Evolutionary conservation across 2,888 invertebrate species (phyloP).

Genomic region (Hermaeophaga mercurialis): DNA sequence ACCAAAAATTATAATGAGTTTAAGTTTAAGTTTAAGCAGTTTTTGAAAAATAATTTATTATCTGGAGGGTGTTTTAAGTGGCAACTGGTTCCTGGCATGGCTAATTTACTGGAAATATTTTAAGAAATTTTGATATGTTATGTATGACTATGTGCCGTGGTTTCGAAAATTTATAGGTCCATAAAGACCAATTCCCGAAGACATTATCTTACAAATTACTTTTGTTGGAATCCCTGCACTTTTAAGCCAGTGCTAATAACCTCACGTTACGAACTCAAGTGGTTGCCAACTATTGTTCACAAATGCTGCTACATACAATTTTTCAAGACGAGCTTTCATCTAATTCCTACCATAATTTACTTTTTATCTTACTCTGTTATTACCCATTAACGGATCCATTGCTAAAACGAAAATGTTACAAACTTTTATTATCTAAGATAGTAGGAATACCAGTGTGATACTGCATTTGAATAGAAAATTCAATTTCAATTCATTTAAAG

Average conservation of each 20-base stretch:
- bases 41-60: too few species aligned
- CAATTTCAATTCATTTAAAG: too few species aligned
- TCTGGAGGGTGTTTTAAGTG: too few species aligned
- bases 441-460: too few species aligned
- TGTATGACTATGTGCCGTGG: constrained; percentile 12
- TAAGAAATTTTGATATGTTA: constrained; percentile 9
- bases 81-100: background rate
- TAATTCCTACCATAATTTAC: constrained; percentile 15
- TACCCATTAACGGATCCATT: constrained; percentile 13
- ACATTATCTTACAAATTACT: constrained; percentile 21
- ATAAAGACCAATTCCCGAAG: constrained; percentile 15
- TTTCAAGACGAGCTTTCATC: constrained; percentile 14
- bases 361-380: constrained; percentile 13
- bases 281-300: constrained; percentile 24
- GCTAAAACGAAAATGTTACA: background rate
- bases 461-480: too few species aligned
- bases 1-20: too few species aligned
- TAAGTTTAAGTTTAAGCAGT: too few species aligned
- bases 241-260: constrained; percentile 16
- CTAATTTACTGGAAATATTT: constrained; percentile 2
- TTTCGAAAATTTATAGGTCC: constrained; percentile 7
- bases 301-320: constrained; percentile 20
- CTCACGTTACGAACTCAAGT: constrained; percentile 9
- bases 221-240: constrained; percentile 18
- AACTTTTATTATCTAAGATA: background rate